Evolutionary conservation across 2,888 invertebrate species (phyloP), one percentile per base, ranked within the genome.

Genomic region (Yponomeuta sedellus): DNA sequence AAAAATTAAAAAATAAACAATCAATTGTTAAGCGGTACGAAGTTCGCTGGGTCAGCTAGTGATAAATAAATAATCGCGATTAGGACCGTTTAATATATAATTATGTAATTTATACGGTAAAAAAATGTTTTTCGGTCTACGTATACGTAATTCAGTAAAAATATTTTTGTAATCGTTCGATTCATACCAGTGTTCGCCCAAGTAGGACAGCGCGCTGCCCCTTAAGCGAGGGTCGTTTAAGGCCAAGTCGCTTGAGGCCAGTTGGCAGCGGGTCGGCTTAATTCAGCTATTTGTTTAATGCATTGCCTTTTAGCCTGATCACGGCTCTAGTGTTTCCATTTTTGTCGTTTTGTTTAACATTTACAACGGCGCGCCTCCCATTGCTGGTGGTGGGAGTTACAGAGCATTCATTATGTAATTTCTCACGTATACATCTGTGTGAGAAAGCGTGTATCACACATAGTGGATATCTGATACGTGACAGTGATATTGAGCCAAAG

Each of bases 221-320:
- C 61, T 62, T 62, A 62, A 62, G 20, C 28, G 28, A 62, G 25
- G 61, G 25, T 62, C 34, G 39, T 62, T 12, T 34, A 39, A 28
- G 61, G 61, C 61, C 61, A 25, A 61, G 61, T 28, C 16, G 22
- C 61, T 61, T 61, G 28, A 25, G 28, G 61, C 61, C 61, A 62
- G 34, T 62, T 62, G 61, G 61, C 61, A 39, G n/a, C 61, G 34
- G 16, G 28, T 19, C 61, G 61, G 16, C 28, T 62, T 62, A 62
- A 62, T 62, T 62, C 39, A 28, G 39, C 61, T 39, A 62, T 62
- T 62, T 39, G 34, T 62, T 62, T 62, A 62, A 62, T 39, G 61
- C 25, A 62, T 39, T 16, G 39, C 61, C 61, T 62, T 62, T 62
- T 62, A 62, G 39, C 44, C 61, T 62, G 61, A 28, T 62, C 61